phyloP scores from a whole-genome alignment of 2,888 invertebrate species.

The Leptinotarsa peninsularis region DNA sequence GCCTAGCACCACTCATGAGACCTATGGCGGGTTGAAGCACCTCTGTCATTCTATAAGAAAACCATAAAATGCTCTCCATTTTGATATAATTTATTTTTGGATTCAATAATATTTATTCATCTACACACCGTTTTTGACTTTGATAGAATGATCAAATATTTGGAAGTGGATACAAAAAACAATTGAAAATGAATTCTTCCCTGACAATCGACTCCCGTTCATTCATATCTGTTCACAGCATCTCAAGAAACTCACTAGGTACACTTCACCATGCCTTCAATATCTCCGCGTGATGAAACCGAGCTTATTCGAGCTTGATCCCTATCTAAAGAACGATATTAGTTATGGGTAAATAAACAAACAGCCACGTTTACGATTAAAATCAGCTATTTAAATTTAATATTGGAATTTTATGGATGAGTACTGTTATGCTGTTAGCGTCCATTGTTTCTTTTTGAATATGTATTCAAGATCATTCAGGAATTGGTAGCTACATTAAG shows the following conservation, averaged over 20 bases:
- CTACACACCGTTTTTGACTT: no score
- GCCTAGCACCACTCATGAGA: no score
- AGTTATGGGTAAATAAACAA: conserved; percentile 60
- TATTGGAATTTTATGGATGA: conserved; percentile 50
- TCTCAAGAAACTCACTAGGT: background rate
- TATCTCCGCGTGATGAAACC: conserved; percentile 23
- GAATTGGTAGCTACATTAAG: conserved; percentile 31
- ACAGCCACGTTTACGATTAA: conserved; percentile 61
- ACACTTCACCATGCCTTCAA: background rate
- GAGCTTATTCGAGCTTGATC: conserved; percentile 45
- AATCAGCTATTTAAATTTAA: conserved; percentile 62
- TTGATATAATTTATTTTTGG: no score
- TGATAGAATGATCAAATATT: no score
- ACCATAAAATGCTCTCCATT: no score
- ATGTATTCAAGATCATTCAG: conserved; percentile 16
- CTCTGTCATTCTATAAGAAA: no score
- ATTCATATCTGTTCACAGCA: background rate
- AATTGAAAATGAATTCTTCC: no score
- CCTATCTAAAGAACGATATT: conserved; percentile 59
- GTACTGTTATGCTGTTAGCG: conserved; percentile 32
- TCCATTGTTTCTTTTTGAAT: conserved; percentile 31
- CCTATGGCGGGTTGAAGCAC: no score
- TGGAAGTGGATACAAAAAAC: no score
- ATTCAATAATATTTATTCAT: no score
- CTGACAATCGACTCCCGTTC: background rate